Evolutionary conservation across 2,888 invertebrate species (phyloP).

Genomic region (Melieria omissa): DNA sequence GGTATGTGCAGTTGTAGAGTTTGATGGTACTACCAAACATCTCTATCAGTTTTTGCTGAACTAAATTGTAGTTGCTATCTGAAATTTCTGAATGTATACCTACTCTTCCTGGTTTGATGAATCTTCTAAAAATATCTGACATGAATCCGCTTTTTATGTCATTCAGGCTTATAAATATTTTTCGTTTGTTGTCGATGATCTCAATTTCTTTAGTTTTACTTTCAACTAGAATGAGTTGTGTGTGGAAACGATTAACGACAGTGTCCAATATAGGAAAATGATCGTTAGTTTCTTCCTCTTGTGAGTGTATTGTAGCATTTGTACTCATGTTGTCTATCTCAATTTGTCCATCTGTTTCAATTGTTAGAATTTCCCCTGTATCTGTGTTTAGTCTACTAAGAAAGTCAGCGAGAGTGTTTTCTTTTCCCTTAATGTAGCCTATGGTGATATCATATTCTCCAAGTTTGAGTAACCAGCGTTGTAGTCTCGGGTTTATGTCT

Average conservation of each 20-base stretch:
- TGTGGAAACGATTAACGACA: neutral
- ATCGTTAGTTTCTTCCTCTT: too few species aligned
- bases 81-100: neutral
- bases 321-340: neutral
- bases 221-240: neutral
- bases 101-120: neutral
- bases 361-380: too few species aligned
- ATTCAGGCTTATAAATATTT: neutral
- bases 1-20: too few species aligned
- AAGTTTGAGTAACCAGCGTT: too few species aligned
- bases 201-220: neutral
- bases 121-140: constrained; percentile 1
- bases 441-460: too few species aligned
- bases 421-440: too few species aligned
- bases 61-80: neutral
- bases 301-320: neutral
- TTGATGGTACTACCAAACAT: too few species aligned
- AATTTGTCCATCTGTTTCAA: too few species aligned
- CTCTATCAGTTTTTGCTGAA: too few species aligned
- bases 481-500: too few species aligned
- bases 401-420: too few species aligned
- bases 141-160: neutral
- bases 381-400: too few species aligned
- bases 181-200: neutral
- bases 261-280: neutral